Evolutionary conservation across 1,140 invertebrate genomes (phyloP).

Genomic region (Drosophila pachea): DNA sequence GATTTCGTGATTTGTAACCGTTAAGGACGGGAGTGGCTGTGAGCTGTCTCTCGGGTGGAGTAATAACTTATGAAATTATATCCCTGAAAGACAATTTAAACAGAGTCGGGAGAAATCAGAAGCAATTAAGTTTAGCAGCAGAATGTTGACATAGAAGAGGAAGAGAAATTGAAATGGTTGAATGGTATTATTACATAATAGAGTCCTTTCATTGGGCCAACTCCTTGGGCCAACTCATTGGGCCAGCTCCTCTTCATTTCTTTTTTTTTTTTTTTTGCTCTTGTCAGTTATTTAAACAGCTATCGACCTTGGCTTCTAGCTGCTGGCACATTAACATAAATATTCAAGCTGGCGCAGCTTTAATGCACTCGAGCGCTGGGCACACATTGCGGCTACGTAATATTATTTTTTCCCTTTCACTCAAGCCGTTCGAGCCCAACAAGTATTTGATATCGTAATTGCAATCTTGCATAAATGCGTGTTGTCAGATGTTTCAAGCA

Average conservation of each 20-base stretch:
- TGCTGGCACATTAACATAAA: constrained; percentile 27
- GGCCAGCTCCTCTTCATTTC: neutral
- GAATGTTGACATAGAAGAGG: too few relatives aligned
- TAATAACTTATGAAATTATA: neutral
- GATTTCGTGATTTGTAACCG: neutral
- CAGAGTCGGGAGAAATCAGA: neutral
- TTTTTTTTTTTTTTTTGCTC: neutral
- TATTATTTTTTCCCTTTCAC: constrained; percentile 3
- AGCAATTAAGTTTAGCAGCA: too few relatives aligned
- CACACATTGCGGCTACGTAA: constrained; percentile 18
- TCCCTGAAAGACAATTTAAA: neutral
- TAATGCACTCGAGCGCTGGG: constrained; percentile 10
- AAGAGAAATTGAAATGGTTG: too few relatives aligned
- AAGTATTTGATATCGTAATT: constrained; percentile 73
- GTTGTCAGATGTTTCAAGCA: constrained; percentile 55
- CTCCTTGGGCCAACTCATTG: too few relatives aligned
- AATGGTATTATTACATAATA: neutral
- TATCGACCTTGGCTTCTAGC: constrained; percentile 22
- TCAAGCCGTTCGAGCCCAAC: constrained; percentile 41
- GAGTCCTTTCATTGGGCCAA: too few relatives aligned
- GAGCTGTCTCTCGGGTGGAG: neutral
- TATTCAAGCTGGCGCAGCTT: constrained; percentile 21
- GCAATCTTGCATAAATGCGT: constrained; percentile 71
- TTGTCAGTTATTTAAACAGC: constrained; percentile 1
- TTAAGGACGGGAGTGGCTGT: too few relatives aligned